Evolutionary conservation across 2,888 invertebrate species (phyloP), one percentile per base, ranked within the genome.

Genomic region (Watsonalla binaria): DNA sequence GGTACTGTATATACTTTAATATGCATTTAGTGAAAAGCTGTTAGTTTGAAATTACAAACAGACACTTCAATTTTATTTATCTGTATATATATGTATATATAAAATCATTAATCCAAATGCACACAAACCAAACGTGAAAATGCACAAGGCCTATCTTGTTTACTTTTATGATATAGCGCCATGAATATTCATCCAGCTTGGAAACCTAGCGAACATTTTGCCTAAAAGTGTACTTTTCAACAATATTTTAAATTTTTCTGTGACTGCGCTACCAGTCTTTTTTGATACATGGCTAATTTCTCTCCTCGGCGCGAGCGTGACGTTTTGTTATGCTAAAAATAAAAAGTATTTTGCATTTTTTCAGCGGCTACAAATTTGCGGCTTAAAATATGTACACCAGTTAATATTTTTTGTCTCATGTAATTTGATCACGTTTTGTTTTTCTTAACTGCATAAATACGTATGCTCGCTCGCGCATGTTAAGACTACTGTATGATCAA

Each of bases 211-310:
- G 57, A 59, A 58, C 58, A 62, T 66, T 54, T 61, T 49, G 52
- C 58, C 62, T 59, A 63, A 71, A 71, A 66, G 61, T 52, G 59
- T 59, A 53, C 70, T 66, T 75, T 74, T 70, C 64, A 65, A 66
- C 67, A 63, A 69, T 68, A 66, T 71, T 72, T 73, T 62, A 72
- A 54, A 58, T 72, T 74, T 72, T 70, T 61, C 60, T 42, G 54
- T 60, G 47, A 54, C 53, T 57, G 61, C 45, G 53, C 66, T 68
- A 61, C 59, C 62, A 58, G 58, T 55, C 53, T 60, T 39, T 61
- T 73, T 74, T 70, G 65, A 66, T 68, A 59, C 68, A 68, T 65
- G 64, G 58, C 57, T 63, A 63, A 62, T 66, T 68, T 66, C 65
- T 57, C 59, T 52, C 52, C 53, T 24, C 51, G 53, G 39, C 54